A percentile compares a stretch with the other conserved stretches of the same genome.
These are phyloP conservation scores for Oryzias celebensis DNA, from an alignment of 2,113 vertebrate species.

Conservation along the genomic window DNA sequence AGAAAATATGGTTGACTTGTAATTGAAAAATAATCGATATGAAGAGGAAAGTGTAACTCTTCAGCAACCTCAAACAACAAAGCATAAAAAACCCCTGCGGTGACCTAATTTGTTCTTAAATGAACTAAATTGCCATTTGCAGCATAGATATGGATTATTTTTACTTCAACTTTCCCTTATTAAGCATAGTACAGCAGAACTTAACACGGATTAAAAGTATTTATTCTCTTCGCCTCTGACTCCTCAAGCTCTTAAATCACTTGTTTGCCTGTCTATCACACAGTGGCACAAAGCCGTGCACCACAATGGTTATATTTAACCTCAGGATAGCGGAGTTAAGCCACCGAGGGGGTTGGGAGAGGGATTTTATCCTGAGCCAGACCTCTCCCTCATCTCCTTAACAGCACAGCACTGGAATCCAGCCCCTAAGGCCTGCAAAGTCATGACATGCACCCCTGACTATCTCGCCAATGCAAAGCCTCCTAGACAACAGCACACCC, in stretches of 20 bases:
- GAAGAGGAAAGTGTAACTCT: background rate
- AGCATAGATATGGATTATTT: conserved; percentile 13
- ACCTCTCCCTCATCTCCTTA: conserved; percentile 69
- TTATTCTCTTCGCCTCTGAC: conserved; percentile 35
- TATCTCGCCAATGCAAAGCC: conserved; percentile 61
- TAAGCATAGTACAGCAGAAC: conserved; percentile 32
- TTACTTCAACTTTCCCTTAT: conserved; percentile 24
- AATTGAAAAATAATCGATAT: too few species aligned
- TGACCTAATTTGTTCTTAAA: conserved; percentile 5
- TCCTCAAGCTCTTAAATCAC: conserved; percentile 30
- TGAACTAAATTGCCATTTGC: conserved; percentile 1
- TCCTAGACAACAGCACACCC: conserved; percentile 46
- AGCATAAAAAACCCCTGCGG: background rate
- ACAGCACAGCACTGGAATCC: conserved; percentile 56
- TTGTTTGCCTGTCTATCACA: conserved; percentile 61
- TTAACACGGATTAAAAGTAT: conserved; percentile 43
- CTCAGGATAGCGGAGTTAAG: conserved; percentile 63
- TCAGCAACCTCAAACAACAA: background rate
- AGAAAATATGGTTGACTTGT: background rate
- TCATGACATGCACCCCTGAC: conserved; percentile 56
- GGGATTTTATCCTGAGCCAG: conserved; percentile 64
- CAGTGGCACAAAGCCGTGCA: conserved; percentile 50
- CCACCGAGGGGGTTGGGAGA: conserved; percentile 49
- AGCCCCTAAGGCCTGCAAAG: conserved; percentile 33
- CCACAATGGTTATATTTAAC: conserved; percentile 72